phyloP scores from a whole-genome alignment of 2,797 vertebrate species.

The Danionella dracula region DNA sequence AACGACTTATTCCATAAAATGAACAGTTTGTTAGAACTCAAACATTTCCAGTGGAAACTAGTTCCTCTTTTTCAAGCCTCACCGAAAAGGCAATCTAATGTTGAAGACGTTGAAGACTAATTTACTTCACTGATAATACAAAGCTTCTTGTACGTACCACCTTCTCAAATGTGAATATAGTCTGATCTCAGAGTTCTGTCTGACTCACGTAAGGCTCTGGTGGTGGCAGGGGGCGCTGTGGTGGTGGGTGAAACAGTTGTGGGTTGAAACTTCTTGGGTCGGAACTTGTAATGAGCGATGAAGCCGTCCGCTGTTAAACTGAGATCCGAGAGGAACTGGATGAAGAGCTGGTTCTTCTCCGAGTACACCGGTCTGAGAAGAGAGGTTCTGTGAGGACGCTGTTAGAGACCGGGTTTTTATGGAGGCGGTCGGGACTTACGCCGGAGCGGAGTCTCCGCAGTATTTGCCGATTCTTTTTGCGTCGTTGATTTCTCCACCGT shows the following conservation, averaged over 20 bases:
- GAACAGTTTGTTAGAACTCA: too few species aligned
- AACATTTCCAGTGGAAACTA: too few species aligned
- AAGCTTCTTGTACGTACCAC: too few species aligned
- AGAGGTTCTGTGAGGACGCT: conserved; percentile 24
- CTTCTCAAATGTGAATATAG: too few species aligned
- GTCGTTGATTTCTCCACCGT: conserved; percentile 89
- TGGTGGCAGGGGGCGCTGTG: conserved; percentile 66
- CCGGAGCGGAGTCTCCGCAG: conserved; percentile 94
- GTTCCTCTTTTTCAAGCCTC: too few species aligned
- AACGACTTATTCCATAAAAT: too few species aligned
- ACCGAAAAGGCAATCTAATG: too few species aligned
- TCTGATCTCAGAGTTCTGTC: too few species aligned
- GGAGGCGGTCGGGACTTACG: conserved; percentile 78
- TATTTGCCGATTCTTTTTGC: conserved; percentile 92
- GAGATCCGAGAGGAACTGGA: conserved; percentile 97
- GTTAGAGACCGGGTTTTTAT: background rate
- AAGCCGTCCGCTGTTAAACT: conserved; percentile 97
- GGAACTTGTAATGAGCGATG: conserved; percentile 94
- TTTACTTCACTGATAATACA: too few species aligned
- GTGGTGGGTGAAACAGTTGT: conserved; percentile 73
- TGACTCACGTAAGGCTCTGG: conserved; percentile 80
- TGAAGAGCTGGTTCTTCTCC: conserved; percentile 86
- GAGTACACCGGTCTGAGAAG: conserved; percentile 85
- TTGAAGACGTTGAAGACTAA: too few species aligned
- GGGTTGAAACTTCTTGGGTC: conserved; percentile 81